phyloP scores from a whole-genome alignment of 2,113 vertebrate species.

The Megaceryle maxima region DNA sequence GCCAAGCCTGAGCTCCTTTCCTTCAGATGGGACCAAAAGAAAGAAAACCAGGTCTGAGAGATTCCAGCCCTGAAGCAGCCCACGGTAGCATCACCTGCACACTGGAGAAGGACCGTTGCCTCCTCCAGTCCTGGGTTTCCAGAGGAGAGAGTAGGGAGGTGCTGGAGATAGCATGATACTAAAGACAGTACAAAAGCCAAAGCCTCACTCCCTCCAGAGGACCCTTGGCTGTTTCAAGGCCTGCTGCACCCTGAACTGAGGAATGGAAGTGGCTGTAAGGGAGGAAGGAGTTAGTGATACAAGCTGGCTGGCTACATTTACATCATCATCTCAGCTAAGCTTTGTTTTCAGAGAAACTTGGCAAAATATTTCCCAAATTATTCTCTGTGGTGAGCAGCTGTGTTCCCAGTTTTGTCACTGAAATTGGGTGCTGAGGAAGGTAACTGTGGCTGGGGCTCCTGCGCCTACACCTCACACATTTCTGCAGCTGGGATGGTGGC shows the following conservation, averaged over 20 bases:
- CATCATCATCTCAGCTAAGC: neutral
- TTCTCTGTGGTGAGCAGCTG: accelerated
- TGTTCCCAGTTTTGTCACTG: neutral
- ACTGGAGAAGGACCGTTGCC: accelerated
- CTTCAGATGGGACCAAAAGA: accelerated
- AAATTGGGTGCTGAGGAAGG: neutral
- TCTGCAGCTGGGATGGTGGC: neutral
- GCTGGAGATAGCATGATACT: neutral
- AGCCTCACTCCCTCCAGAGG: neutral
- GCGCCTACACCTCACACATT: accelerated
- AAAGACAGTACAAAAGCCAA: neutral
- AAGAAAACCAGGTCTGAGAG: neutral
- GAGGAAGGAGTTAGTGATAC: neutral
- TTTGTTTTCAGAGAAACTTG: neutral
- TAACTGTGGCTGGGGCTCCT: neutral
- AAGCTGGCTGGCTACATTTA: neutral
- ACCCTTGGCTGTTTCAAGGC: neutral
- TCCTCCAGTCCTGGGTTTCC: neutral
- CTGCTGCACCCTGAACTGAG: neutral
- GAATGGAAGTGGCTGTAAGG: neutral
- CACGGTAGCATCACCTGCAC: accelerated
- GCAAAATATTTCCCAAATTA: neutral
- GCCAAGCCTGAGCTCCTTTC: neutral
- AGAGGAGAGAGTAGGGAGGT: neutral
- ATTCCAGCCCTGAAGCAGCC: neutral